Evolutionary conservation across 2,888 invertebrate genomes (phyloP), one percentile per base, ranked within the genome.

Genomic region (Brachyptera putata): DNA sequence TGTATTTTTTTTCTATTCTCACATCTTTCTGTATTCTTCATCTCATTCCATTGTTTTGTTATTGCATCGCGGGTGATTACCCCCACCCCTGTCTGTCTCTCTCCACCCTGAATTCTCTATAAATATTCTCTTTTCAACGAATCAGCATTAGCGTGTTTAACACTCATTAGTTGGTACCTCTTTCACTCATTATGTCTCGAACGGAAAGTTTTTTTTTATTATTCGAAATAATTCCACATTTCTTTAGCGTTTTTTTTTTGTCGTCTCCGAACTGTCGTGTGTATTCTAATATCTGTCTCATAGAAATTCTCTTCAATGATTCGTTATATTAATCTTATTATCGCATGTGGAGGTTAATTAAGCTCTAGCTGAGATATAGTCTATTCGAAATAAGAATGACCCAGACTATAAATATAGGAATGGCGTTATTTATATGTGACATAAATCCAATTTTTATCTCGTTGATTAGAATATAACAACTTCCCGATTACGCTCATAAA

Each of bases 121-220:
- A 53, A n/a, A n/a, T n/a, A n/a, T n/a, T n/a, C n/a, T n/a, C 5
- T 30, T 30, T 30, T 30, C 30, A 43, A 43, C n/a, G n/a, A n/a
- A n/a, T n/a, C n/a, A n/a, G n/a, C n/a, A n/a, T 34, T 53, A 18
- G 34, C 53, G 53, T 53, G 53, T 14, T 18, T 22, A 11, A 7
- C 14, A 11, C 14, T 53, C 53, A 53, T 53, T 53, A 53, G 34
- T 53, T 53, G 34, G 36, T 53, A 34, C 34, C 53, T 34, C 53
- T 21, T 53, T 53, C 22, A 34, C 53, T 53, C 53, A 53, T 53
- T 53, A 53, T 53, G 30, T 30, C 5, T 37, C 14, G 16, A 16
- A 11, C 5, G 30, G 30, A 5, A 11, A 11, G 30, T 30, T 30
- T 30, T 30, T 30, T 43, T 18, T 43, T 43, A 4, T 43, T 43